Percentiles rank a stretch among this genome's conserved stretches.
These are phyloP conservation scores for Chironomus tentans DNA, from an alignment of 2,888 invertebrate species.

Conservation along the genomic window DNA sequence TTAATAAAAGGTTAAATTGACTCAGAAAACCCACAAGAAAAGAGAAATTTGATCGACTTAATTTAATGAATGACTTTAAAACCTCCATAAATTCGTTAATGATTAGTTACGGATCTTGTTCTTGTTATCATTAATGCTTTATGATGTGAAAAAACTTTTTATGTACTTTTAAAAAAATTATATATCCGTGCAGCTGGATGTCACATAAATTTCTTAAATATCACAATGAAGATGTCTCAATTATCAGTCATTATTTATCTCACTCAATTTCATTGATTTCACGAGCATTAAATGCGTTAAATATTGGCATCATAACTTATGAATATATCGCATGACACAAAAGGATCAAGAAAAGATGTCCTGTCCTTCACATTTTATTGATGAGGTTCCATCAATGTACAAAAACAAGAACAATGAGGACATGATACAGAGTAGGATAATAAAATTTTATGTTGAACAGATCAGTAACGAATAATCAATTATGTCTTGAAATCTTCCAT, in stretches of 20 bases:
- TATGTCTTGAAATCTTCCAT: neutral
- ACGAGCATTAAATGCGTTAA: constrained; percentile 2
- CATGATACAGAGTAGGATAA: no score
- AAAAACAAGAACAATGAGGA: no score
- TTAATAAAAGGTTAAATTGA: constrained; percentile 14
- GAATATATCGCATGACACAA: neutral
- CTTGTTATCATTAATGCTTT: constrained; percentile 17
- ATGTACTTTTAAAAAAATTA: neutral
- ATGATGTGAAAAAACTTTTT: constrained; percentile 7
- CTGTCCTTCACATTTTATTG: neutral
- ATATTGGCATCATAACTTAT: neutral
- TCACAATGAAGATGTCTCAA: constrained; percentile 6
- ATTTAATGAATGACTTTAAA: constrained; percentile 6
- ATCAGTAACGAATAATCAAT: constrained; percentile 18
- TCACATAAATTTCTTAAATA: no score
- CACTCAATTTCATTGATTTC: constrained; percentile 7
- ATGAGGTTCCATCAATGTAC: no score
- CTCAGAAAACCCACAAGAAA: constrained; percentile 12
- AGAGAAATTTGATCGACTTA: constrained; percentile 3
- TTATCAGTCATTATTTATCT: constrained; percentile 17
- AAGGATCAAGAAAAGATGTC: neutral
- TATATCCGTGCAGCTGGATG: neutral
- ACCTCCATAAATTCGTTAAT: constrained; percentile 10
- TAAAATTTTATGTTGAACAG: neutral
- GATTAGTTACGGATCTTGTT: constrained; percentile 11